Evolutionary conservation across 92 coral and sea anemone species (phyloP).

Genomic region (Palythoa caribaeorum): DNA sequence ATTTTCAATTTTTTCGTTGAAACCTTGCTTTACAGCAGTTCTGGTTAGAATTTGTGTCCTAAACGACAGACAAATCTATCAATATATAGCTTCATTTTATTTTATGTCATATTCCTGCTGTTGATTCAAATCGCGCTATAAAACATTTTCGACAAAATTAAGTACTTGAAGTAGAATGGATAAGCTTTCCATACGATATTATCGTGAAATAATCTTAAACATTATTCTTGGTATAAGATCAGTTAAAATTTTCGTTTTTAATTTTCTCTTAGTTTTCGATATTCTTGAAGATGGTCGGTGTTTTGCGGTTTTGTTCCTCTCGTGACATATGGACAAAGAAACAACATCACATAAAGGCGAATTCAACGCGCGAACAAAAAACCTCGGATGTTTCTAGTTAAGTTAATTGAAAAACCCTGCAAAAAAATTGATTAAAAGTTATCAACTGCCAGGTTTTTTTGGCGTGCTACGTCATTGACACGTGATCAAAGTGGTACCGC

Average conservation of each 20-base stretch:
- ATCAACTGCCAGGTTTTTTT: not conserved
- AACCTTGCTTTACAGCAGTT: too few relatives aligned
- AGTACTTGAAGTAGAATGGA: not conserved
- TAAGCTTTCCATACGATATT: not conserved
- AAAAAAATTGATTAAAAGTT: not conserved
- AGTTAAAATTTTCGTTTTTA: not conserved
- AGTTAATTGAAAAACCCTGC: not conserved
- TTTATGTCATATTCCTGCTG: too few relatives aligned
- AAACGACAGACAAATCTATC: too few relatives aligned
- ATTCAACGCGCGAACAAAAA: not conserved
- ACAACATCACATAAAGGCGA: not conserved
- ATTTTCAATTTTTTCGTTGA: too few relatives aligned
- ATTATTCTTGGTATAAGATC: not conserved
- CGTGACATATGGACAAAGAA: not conserved
- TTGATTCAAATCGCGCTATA: not conserved
- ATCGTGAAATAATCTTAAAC: not conserved
- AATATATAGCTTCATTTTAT: too few relatives aligned
- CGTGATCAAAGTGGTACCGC: conserved; percentile 37
- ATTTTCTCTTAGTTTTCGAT: not conserved
- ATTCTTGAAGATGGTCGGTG: not conserved
- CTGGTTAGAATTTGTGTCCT: too few relatives aligned
- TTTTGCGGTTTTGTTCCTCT: not conserved
- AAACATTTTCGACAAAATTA: not conserved
- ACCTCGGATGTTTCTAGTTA: not conserved
- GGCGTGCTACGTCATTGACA: conserved; percentile 13